Evolutionary conservation across 2,888 invertebrate genomes (phyloP), one percentile per base, ranked within the genome.

Genomic region (Pycnomerus fuliginosus): DNA sequence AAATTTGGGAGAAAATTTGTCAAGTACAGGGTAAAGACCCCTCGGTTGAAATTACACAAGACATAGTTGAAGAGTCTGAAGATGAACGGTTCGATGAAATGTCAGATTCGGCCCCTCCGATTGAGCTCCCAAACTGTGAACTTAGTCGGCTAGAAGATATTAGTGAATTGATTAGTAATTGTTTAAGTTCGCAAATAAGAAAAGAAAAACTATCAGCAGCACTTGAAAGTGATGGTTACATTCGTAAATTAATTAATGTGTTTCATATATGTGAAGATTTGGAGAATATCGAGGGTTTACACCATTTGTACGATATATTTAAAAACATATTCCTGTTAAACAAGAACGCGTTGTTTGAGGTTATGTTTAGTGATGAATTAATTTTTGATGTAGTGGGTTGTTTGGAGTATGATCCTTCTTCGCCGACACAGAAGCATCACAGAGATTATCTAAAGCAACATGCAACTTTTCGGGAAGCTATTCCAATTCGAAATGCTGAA

Each of bases 1-100:
- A 99, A 76, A 97, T 99, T 64, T 99, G 99, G 99, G 97, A 97
- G 69, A 97, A 97, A 76, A 99, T 99, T 68, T 99, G 99, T 75
- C 90, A 93, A 80, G 71, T 99, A 23, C 99, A 99, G 80, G 98
- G 98, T 22, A 96, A 96, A 74, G 98, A 99, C 77, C 98, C 98
- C 24, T 94, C 95, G 15, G 95, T 97, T 47, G 95, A 97, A 73
- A 93, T 97, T 51, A 97, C 97, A 33, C 97, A 97, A 74, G 94
- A 95, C 61, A 90, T 94, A 58, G 92, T 94, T 2, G 94, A 95
- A 72, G 94, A 95, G 69, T 92, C 92, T 1, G 94, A 94, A 78
- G 96, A 97, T 81, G 96, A 97, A 67, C 80, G 94, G 32, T 95
- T 92, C 71, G 96, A 97, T 74, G 96, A 97, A 65, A 91, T 94